Conservation (phyloP, 2,888 invertebrate species). For the Bugulina stolonifera region DNA sequence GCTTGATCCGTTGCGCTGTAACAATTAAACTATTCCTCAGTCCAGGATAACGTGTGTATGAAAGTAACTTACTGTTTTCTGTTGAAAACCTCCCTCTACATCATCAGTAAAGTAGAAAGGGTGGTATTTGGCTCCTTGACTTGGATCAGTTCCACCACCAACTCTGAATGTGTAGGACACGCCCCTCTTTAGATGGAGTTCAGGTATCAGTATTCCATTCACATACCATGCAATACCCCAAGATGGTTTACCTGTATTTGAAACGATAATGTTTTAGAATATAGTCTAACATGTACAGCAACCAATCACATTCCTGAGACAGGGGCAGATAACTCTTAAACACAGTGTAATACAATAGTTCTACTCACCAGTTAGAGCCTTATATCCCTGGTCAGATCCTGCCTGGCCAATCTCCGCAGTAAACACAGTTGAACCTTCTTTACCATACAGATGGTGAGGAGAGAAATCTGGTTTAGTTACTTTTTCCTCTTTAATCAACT, state of each 20-base stretch:
- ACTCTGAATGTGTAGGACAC: constrained; percentile 77
- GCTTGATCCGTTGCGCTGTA: too few relatives aligned
- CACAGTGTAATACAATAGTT: too few relatives aligned
- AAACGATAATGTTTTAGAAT: too few relatives aligned
- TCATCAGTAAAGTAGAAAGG: constrained; percentile 86
- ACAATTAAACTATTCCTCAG: too few relatives aligned
- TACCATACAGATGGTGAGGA: constrained; percentile 16
- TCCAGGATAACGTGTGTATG: too few relatives aligned
- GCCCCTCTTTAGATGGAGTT: constrained; percentile 78
- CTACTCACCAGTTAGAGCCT: constrained; percentile 1
- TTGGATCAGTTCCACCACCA: constrained; percentile 76
- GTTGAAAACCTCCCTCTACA: constrained; percentile 60
- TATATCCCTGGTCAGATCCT: neutral
- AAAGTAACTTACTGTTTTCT: too few relatives aligned
- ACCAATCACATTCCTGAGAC: too few relatives aligned
- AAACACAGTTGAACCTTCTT: neutral
- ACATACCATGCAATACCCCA: constrained; percentile 80
- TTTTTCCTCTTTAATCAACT: neutral
- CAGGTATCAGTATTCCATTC: constrained; percentile 81
- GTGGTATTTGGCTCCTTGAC: constrained; percentile 78
- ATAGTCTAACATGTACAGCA: too few relatives aligned
- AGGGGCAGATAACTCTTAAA: too few relatives aligned
- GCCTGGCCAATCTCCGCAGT: neutral
- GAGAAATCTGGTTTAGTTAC: neutral
- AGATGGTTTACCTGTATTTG: constrained; percentile 43